Percentiles rank a stretch among this genome's conserved stretches.
phyloP scores from a whole-genome alignment of 2,797 vertebrate species.

The Pelobates cultripes region DNA sequence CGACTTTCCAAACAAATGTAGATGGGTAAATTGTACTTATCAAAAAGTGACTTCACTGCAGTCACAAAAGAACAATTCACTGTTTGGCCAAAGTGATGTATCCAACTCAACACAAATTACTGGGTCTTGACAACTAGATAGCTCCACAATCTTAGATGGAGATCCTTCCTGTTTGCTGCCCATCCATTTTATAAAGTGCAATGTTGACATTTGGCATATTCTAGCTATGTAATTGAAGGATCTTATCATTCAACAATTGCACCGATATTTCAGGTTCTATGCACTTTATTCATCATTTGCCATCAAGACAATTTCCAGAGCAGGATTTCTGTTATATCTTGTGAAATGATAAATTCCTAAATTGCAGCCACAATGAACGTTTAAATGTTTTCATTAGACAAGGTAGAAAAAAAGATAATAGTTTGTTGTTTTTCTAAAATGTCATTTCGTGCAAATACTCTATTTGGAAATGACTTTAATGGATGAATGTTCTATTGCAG shows the following conservation, averaged over 20 bases:
- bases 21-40: constrained; percentile 13
- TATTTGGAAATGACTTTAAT: too few relatives aligned
- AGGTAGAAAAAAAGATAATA: too few relatives aligned
- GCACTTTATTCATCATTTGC: not conserved
- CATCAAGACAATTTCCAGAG: not conserved
- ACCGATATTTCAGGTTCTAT: not conserved
- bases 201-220: constrained; percentile 5
- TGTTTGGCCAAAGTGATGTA: constrained; percentile 10
- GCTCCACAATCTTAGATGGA: not conserved
- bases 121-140: constrained; percentile 7
- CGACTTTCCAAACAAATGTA: not conserved
- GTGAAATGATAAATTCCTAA: not conserved
- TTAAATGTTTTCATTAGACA: too few relatives aligned
- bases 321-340: not conserved
- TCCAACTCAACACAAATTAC: constrained; percentile 13
- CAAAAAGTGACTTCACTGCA: constrained; percentile 57
- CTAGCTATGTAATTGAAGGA: constrained; percentile 3
- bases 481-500: too few relatives aligned
- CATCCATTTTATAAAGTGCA: constrained; percentile 8
- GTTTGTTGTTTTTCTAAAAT: too few relatives aligned
- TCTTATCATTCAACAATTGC: not conserved
- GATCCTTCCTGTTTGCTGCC: not conserved
- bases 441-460: too few relatives aligned
- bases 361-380: not conserved
- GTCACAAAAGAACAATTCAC: constrained; percentile 34